Percentiles rank a stretch among this genome's conserved stretches.
phyloP scores from a whole-genome alignment of 2,797 vertebrate genomes.

The Leuciscus waleckii region DNA sequence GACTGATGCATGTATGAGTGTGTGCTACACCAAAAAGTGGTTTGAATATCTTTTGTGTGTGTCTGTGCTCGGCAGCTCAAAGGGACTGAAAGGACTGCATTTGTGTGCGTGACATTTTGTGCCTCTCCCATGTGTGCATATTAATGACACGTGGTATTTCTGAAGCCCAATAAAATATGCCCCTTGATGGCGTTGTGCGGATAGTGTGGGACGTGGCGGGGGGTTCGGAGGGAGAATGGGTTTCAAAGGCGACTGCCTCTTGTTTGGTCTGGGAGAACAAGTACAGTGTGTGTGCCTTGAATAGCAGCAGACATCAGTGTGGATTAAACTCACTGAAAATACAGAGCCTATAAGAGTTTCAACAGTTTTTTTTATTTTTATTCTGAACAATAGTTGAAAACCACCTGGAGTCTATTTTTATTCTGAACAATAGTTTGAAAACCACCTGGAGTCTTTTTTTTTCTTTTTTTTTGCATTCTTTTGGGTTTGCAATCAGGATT shows the following conservation, averaged over 20 bases:
- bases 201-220: conserved; percentile 56
- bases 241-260: conserved; percentile 65
- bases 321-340: conserved; percentile 40
- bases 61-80: conserved; percentile 29
- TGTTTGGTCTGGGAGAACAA: conserved; percentile 63
- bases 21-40: conserved; percentile 29
- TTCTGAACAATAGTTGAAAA: conserved; percentile 28
- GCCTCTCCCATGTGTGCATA: conserved; percentile 57
- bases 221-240: conserved; percentile 53
- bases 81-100: conserved; percentile 61
- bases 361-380: background rate
- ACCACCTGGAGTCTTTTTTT: conserved; percentile 28
- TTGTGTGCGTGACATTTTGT: conserved; percentile 63
- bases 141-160: conserved; percentile 69
- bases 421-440: conserved; percentile 28
- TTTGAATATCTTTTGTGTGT: conserved; percentile 32
- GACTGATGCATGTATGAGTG: conserved; percentile 31
- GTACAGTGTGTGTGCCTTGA: conserved; percentile 42
- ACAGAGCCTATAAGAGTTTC: conserved; percentile 33
- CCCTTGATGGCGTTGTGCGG: conserved; percentile 64
- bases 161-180: conserved; percentile 69
- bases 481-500: background rate
- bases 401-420: conserved; percentile 27
- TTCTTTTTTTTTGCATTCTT: background rate
- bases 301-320: conserved; percentile 49